Percentiles rank a stretch among this genome's conserved stretches.
These are phyloP conservation scores for Ceratina australensis DNA, from an alignment of 1,140 invertebrate species.

Conservation along the genomic window DNA sequence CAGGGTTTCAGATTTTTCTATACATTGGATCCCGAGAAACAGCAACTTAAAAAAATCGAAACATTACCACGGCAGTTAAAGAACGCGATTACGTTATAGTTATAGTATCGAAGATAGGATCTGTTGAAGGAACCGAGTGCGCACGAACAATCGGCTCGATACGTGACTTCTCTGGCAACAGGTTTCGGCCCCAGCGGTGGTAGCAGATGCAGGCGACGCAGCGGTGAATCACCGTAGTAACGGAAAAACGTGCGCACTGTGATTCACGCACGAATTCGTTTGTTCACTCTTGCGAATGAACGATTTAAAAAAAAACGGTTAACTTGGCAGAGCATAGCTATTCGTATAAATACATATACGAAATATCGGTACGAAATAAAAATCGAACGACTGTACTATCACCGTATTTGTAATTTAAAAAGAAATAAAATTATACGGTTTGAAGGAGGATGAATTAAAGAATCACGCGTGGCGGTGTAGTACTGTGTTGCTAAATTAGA, in stretches of 20 bases:
- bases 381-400: background rate
- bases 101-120: conserved; percentile 8
- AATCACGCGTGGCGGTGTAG: too few species aligned
- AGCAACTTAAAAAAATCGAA: too few species aligned
- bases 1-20: too few species aligned
- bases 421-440: too few species aligned
- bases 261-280: conserved; percentile 58
- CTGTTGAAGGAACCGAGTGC: conserved; percentile 20
- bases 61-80: too few species aligned
- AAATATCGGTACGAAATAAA: too few species aligned
- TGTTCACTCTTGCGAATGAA: background rate
- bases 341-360: too few species aligned
- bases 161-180: conserved; percentile 58
- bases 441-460: too few species aligned
- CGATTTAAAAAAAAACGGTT: too few species aligned
- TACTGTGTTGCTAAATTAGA: background rate
- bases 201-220: background rate
- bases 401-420: too few species aligned
- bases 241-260: conserved; percentile 11
- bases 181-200: conserved; percentile 8
- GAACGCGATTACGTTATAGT: background rate
- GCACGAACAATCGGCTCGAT: conserved; percentile 35
- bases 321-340: too few species aligned
- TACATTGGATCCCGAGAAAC: too few species aligned
- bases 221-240: conserved; percentile 45